Percentiles rank a stretch among this genome's conserved stretches.
These are phyloP conservation scores for Polia nebulosa DNA, from an alignment of 2,888 invertebrate species.

Conservation along the genomic window DNA sequence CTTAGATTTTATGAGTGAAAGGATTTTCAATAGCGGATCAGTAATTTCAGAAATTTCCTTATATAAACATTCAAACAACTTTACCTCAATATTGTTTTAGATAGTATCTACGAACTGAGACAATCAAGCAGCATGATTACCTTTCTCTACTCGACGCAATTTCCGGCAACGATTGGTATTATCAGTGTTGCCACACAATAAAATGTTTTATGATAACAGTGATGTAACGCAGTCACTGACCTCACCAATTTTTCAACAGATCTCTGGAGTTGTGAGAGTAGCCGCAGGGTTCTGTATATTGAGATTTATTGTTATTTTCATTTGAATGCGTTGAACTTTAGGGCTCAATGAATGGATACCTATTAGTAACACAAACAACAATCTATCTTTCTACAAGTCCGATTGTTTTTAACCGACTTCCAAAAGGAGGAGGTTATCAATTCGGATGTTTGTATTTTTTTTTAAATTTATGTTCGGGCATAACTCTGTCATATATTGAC, in stretches of 20 bases:
- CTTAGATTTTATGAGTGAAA: neutral
- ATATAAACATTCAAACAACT: neutral
- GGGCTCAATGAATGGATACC: neutral
- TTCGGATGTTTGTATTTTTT: too few species aligned
- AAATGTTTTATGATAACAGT: constrained; percentile 54
- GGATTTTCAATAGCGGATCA: neutral
- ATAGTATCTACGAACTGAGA: constrained; percentile 21
- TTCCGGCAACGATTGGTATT: constrained; percentile 48
- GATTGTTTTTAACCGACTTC: too few species aligned
- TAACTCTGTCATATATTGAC: too few species aligned
- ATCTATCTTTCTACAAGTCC: neutral
- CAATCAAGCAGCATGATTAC: constrained; percentile 38
- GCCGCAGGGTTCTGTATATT: constrained; percentile 13
- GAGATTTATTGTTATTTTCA: constrained; percentile 29
- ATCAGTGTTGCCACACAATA: constrained; percentile 57
- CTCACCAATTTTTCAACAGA: constrained; percentile 38
- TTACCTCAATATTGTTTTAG: neutral
- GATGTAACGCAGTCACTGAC: constrained; percentile 55
- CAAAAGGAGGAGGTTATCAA: too few species aligned
- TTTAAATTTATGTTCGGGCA: too few species aligned
- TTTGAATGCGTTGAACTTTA: constrained; percentile 24
- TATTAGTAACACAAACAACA: neutral
- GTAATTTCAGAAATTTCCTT: neutral
- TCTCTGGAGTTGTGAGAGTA: constrained; percentile 18
- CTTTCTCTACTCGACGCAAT: constrained; percentile 58